Evolutionary conservation across 2,113 vertebrate genomes (phyloP).

Genomic region (Peromyscus polionotus): DNA sequence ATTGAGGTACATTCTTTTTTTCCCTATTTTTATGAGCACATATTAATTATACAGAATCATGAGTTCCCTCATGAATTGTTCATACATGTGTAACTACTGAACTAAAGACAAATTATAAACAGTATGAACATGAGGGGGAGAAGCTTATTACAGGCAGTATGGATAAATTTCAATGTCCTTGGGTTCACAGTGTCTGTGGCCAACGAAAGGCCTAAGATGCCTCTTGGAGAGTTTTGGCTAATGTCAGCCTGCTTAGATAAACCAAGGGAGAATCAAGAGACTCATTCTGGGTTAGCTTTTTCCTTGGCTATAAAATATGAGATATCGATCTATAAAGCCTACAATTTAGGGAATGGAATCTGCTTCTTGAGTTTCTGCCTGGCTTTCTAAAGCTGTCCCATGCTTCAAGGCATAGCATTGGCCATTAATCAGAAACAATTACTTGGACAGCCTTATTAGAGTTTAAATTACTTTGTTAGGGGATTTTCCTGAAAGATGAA

Average conservation of each 20-base stretch:
- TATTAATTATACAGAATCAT: background rate
- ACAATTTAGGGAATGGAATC: slow-evolving; percentile 47
- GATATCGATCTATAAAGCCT: slow-evolving; percentile 74
- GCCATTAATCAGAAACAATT: slow-evolving; percentile 65
- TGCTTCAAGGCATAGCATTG: background rate
- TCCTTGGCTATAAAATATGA: slow-evolving; percentile 59
- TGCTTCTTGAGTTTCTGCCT: slow-evolving; percentile 56
- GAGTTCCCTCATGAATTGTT: background rate
- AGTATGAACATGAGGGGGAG: background rate
- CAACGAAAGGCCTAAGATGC: background rate
- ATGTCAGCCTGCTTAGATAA: background rate
- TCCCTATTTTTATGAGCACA: background rate
- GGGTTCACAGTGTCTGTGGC: background rate
- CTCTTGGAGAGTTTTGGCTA: slow-evolving; percentile 27
- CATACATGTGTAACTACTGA: background rate
- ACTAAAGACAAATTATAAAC: background rate
- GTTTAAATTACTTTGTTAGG: slow-evolving; percentile 7
- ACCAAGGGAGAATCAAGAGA: slow-evolving; percentile 6
- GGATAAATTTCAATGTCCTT: background rate
- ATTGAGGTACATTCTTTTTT: background rate
- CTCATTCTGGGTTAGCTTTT: slow-evolving; percentile 35
- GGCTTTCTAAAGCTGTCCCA: slow-evolving; percentile 47
- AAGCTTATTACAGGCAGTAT: background rate
- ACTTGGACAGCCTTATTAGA: slow-evolving; percentile 1
- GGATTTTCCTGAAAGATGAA: slow-evolving; percentile 57